A percentile compares a stretch with the other conserved stretches of the same genome.
Conservation (phyloP, 92 coral and sea anemone species). For the Siderastrea siderea region DNA sequence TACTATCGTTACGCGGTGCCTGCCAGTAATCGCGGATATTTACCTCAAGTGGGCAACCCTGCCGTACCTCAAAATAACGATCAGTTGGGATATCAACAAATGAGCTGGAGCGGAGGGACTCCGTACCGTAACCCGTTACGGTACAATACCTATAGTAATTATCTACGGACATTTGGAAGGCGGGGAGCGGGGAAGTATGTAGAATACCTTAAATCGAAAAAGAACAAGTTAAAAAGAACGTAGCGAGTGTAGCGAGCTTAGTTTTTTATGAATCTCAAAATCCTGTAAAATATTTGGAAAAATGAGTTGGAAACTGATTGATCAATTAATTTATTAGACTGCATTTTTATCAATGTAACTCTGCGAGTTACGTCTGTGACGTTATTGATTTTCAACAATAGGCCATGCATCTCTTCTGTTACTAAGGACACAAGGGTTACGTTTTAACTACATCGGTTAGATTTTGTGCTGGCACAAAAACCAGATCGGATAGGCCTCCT, state of each 20-base stretch:
- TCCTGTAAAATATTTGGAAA: conserved; percentile 31
- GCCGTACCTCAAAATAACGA: conserved; percentile 32
- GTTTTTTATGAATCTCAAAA: conserved; percentile 9
- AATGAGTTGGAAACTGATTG: neutral
- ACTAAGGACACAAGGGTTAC: too few relatives aligned
- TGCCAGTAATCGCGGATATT: conserved; percentile 5
- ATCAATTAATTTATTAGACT: neutral
- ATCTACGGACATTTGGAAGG: conserved; percentile 86
- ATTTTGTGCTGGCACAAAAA: too few relatives aligned
- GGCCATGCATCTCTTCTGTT: neutral
- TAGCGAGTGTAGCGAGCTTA: neutral
- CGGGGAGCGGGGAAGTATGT: conserved; percentile 61
- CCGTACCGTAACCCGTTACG: conserved; percentile 44
- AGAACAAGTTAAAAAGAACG: conserved; percentile 45
- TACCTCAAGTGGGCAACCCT: conserved; percentile 32
- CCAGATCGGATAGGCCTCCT: too few relatives aligned
- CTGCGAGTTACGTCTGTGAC: neutral
- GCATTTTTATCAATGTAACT: neutral
- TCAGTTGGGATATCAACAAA: conserved; percentile 44
- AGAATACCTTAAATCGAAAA: conserved; percentile 38
- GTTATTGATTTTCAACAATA: neutral
- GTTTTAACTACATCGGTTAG: too few relatives aligned
- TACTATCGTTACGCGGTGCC: conserved; percentile 36
- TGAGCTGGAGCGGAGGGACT: conserved; percentile 55
- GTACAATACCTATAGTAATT: conserved; percentile 51